Evolutionary conservation across 1,140 invertebrate species (phyloP).

Genomic region (Pantala flavescens): DNA sequence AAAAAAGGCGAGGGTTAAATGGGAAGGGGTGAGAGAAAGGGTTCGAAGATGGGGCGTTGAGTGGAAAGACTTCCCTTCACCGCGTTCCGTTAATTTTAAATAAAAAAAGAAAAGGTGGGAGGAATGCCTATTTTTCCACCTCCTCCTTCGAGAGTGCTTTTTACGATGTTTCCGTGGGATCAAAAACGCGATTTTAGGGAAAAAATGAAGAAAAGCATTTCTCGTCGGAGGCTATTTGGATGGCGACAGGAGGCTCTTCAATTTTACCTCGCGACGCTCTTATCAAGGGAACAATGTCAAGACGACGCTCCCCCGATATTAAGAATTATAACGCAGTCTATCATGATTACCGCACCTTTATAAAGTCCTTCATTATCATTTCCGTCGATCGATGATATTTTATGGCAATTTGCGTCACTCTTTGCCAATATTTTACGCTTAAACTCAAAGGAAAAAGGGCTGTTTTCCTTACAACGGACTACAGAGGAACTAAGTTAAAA

Average conservation of each 20-base stretch:
- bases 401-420: no score
- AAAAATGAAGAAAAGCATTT: background rate
- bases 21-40: background rate
- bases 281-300: no score
- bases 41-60: background rate
- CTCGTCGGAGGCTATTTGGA: background rate
- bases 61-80: conserved; percentile 7
- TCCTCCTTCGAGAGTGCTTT: background rate
- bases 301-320: no score
- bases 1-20: background rate
- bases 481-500: no score
- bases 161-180: conserved; percentile 8
- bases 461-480: no score
- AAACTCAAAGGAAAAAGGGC: no score
- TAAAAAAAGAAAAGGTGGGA: background rate
- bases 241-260: background rate
- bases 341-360: no score
- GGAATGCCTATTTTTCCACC: background rate
- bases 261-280: no score
- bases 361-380: no score
- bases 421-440: no score
- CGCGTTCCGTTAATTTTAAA: conserved; percentile 9
- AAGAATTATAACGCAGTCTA: no score
- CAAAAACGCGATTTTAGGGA: conserved; percentile 6
- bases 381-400: no score